Percentiles rank a stretch among this genome's conserved stretches.
These are phyloP conservation scores for Urocitellus parryii DNA, from an alignment of 2,113 vertebrate species.

Conservation along the genomic window DNA sequence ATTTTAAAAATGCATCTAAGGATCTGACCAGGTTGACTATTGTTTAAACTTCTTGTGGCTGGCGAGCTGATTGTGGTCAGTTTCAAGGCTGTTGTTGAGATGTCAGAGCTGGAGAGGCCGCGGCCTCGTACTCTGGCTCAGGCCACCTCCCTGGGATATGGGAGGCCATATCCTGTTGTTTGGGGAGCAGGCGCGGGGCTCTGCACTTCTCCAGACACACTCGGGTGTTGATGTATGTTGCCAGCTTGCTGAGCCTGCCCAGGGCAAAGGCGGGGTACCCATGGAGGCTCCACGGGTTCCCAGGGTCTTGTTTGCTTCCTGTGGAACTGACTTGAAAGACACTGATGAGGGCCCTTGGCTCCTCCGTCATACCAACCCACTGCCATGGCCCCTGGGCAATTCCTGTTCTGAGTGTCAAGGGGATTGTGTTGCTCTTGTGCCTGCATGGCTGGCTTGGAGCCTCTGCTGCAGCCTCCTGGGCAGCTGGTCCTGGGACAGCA, in stretches of 20 bases:
- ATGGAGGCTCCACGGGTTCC: too few relatives aligned
- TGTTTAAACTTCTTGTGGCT: background rate
- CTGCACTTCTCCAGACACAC: too few relatives aligned
- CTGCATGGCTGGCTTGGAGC: too few relatives aligned
- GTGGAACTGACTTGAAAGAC: background rate
- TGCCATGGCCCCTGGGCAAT: background rate
- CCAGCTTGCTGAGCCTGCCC: too few relatives aligned
- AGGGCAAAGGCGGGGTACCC: rapidly evolving
- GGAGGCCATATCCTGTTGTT: too few relatives aligned
- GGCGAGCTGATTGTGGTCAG: rapidly evolving
- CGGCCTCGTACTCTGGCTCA: too few relatives aligned
- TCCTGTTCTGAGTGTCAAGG: background rate
- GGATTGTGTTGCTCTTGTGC: rapidly evolving
- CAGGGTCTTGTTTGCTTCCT: background rate
- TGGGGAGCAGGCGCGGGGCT: too few relatives aligned
- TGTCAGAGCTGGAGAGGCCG: too few relatives aligned
- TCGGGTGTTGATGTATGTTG: rapidly evolving
- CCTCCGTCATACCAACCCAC: rapidly evolving
- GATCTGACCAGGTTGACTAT: background rate
- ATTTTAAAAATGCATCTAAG: background rate
- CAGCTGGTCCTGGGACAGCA: too few relatives aligned
- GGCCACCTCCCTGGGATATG: too few relatives aligned
- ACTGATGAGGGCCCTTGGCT: rapidly evolving
- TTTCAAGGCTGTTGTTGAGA: background rate
- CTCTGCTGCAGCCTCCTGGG: too few relatives aligned